A percentile compares a stretch with the other conserved stretches of the same genome.
Conservation (phyloP, 2,797 vertebrate genomes). For the Heteromormyrus szaboi region DNA sequence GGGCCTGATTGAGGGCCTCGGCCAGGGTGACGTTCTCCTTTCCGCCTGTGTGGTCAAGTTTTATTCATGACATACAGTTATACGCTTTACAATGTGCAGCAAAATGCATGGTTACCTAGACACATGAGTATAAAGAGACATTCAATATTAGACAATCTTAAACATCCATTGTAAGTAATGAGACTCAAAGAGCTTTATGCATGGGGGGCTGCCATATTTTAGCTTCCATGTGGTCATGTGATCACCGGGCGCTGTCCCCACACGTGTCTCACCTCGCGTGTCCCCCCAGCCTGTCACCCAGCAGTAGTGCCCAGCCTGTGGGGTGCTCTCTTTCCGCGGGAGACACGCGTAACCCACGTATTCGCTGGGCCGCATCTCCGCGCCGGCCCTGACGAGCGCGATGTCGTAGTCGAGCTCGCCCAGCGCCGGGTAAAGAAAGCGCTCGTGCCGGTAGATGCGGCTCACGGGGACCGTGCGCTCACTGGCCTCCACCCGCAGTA, state of each 20-base stretch:
- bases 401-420: slow-evolving; percentile 67
- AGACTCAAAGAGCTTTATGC: not conserved
- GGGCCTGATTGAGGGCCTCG: slow-evolving; percentile 65
- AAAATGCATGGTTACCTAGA: not conserved
- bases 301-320: slow-evolving; percentile 61
- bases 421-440: slow-evolving; percentile 60
- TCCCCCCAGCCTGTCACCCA: slow-evolving; percentile 69
- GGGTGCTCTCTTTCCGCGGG: slow-evolving; percentile 59
- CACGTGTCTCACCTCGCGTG: slow-evolving; percentile 51
- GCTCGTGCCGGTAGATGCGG: slow-evolving; percentile 66
- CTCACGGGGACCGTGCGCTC: slow-evolving; percentile 59
- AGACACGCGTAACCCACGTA: slow-evolving; percentile 68
- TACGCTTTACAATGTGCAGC: not conserved
- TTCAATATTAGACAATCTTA: not conserved
- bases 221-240: not conserved
- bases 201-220: not conserved
- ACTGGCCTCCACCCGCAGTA: slow-evolving; percentile 57
- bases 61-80: not conserved
- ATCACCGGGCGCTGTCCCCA: not conserved
- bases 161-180: not conserved
- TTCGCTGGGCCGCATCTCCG: slow-evolving; percentile 56
- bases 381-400: slow-evolving; percentile 63
- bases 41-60: slow-evolving; percentile 44
- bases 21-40: slow-evolving; percentile 64
- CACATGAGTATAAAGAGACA: not conserved